Percentiles rank a stretch among this genome's conserved stretches.
Evolutionary conservation across 1,140 invertebrate genomes (phyloP).

Genomic region (Aricia agestis): DNA sequence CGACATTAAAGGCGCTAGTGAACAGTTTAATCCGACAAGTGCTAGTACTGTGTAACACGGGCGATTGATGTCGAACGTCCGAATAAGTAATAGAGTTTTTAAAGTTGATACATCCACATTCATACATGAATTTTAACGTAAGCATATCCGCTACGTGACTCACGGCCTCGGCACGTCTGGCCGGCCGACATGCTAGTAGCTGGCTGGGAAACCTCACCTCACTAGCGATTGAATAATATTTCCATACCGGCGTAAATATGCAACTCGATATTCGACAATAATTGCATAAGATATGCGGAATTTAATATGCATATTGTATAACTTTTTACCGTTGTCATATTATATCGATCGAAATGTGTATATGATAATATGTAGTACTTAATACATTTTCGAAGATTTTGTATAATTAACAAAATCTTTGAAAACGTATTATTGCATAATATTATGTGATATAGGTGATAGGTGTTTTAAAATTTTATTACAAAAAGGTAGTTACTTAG

Average conservation of each 20-base stretch:
- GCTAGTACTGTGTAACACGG: not conserved
- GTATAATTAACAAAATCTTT: too few species aligned
- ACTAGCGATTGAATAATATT: not conserved
- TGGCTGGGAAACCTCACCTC: not conserved
- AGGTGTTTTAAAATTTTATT: too few species aligned
- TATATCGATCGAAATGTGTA: too few species aligned
- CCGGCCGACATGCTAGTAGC: constrained; percentile 61
- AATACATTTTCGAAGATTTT: too few species aligned
- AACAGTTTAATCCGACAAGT: not conserved
- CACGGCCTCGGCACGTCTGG: constrained; percentile 65
- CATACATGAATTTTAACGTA: constrained; percentile 59
- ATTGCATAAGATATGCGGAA: too few species aligned
- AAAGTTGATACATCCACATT: constrained; percentile 23
- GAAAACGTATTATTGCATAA: too few species aligned
- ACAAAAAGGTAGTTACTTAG: too few species aligned
- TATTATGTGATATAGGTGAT: too few species aligned
- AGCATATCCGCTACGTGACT: constrained; percentile 73
- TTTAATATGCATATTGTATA: too few species aligned
- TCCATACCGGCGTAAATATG: not conserved
- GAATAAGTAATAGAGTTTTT: constrained; percentile 10
- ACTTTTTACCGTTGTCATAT: too few species aligned
- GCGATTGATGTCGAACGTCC: not conserved
- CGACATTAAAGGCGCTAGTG: not conserved
- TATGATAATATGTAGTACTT: too few species aligned
- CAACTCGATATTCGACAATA: too few species aligned